These are phyloP conservation scores for Dendrocopos noguchii DNA, from an alignment of 2,113 vertebrate genomes.

Conservation along the genomic window DNA sequence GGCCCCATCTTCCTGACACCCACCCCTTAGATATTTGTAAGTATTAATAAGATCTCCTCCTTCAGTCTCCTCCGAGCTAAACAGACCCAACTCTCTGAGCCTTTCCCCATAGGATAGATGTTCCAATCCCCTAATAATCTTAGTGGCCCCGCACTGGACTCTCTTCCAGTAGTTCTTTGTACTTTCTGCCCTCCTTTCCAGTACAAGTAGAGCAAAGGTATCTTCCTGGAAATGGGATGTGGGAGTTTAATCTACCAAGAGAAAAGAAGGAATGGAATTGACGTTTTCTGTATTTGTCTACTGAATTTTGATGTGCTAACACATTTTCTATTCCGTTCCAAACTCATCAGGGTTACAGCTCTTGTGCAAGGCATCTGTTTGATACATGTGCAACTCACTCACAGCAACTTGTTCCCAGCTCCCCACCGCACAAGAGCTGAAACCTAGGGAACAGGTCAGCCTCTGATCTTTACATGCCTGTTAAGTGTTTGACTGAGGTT, in stretches of 20 bases:
- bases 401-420: background rate
- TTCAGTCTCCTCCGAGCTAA: too few relatives aligned
- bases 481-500: background rate
- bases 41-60: too few relatives aligned
- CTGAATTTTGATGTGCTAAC: conserved; percentile 10
- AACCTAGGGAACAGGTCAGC: background rate
- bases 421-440: background rate
- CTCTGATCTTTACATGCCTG: background rate
- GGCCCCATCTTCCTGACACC: too few relatives aligned
- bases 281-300: conserved; percentile 12
- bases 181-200: background rate
- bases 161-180: background rate
- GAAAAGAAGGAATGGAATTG: background rate
- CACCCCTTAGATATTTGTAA: too few relatives aligned
- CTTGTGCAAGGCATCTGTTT: background rate
- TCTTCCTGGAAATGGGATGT: background rate
- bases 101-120: too few relatives aligned
- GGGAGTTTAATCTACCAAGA: background rate
- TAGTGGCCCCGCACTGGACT: too few relatives aligned
- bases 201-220: background rate
- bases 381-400: background rate
- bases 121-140: too few relatives aligned
- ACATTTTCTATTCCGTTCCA: background rate
- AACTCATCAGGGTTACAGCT: background rate
- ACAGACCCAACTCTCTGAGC: too few relatives aligned